Percentiles rank a stretch among this genome's conserved stretches.
These are phyloP conservation scores for Sardinella longiceps DNA, from an alignment of 2,797 vertebrate species.

Conservation along the genomic window DNA sequence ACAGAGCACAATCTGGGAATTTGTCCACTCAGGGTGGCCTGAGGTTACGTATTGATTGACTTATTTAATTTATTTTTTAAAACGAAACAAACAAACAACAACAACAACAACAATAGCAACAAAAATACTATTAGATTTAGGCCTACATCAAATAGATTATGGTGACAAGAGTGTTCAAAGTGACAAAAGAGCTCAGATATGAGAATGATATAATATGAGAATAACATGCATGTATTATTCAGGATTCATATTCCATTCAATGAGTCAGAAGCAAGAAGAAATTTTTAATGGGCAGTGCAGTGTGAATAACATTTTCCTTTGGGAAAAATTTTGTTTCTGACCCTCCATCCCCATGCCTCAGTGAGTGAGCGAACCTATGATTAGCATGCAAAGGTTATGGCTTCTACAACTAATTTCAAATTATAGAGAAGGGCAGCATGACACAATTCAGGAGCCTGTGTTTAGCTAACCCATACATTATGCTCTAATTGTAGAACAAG, in stretches of 20 bases:
- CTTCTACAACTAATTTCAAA: constrained; percentile 62
- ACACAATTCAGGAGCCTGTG: constrained; percentile 51
- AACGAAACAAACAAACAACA: too few relatives aligned
- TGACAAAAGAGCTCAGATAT: background rate
- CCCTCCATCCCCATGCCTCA: constrained; percentile 28
- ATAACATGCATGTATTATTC: too few relatives aligned
- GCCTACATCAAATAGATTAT: background rate
- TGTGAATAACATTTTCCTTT: constrained; percentile 1
- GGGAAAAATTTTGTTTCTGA: constrained; percentile 23
- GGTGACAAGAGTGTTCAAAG: background rate
- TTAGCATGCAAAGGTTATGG: constrained; percentile 49
- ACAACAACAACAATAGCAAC: too few relatives aligned
- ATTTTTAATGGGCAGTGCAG: background rate
- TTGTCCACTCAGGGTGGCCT: background rate
- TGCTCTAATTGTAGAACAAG: constrained; percentile 61
- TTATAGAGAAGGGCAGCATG: constrained; percentile 56
- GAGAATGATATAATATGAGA: too few relatives aligned
- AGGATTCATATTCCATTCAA: background rate
- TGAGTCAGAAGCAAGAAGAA: background rate
- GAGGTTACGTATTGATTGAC: background rate
- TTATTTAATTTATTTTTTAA: too few relatives aligned
- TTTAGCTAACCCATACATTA: constrained; percentile 59
- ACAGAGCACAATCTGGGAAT: background rate
- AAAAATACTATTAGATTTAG: too few relatives aligned
- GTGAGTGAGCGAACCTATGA: constrained; percentile 34